Percentiles rank a stretch among this genome's conserved stretches.
Evolutionary conservation across 2,797 vertebrate genomes (phyloP).

Genomic region (Neosalanx taihuensis): DNA sequence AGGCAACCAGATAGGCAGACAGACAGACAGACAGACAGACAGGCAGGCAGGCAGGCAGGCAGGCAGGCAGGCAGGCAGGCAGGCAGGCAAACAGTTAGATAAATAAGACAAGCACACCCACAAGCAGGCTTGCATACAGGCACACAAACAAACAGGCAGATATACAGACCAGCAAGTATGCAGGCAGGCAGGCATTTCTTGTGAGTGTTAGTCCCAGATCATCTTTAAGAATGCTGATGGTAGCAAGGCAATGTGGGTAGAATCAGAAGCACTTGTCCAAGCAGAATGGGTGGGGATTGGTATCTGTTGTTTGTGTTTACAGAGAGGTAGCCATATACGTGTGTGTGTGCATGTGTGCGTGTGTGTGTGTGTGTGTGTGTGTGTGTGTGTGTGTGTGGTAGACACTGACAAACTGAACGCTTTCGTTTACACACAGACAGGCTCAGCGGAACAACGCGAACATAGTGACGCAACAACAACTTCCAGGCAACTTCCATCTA

Average conservation of each 20-base stretch:
- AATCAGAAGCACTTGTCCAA: background rate
- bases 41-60: background rate
- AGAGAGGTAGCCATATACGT: background rate
- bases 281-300: background rate
- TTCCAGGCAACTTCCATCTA: background rate
- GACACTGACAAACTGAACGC: constrained; percentile 28
- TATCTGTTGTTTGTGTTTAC: constrained; percentile 5
- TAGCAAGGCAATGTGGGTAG: constrained; percentile 42
- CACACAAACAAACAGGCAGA: background rate
- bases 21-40: background rate
- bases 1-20: background rate
- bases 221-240: constrained; percentile 69
- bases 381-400: constrained; percentile 2
- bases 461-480: constrained; percentile 30
- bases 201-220: constrained; percentile 71
- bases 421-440: constrained; percentile 21
- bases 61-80: constrained; percentile 37
- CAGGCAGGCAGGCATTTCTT: constrained; percentile 56
- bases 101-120: no score
- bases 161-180: constrained; percentile 32
- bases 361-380: constrained; percentile 15
- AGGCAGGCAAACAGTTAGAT: constrained; percentile 22
- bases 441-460: no score
- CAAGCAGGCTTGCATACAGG: background rate
- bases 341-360: constrained; percentile 4